A percentile compares a stretch with the other conserved stretches of the same genome.
These are phyloP conservation scores for Lithophane socia DNA, from an alignment of 2,888 invertebrate genomes.

Conservation along the genomic window DNA sequence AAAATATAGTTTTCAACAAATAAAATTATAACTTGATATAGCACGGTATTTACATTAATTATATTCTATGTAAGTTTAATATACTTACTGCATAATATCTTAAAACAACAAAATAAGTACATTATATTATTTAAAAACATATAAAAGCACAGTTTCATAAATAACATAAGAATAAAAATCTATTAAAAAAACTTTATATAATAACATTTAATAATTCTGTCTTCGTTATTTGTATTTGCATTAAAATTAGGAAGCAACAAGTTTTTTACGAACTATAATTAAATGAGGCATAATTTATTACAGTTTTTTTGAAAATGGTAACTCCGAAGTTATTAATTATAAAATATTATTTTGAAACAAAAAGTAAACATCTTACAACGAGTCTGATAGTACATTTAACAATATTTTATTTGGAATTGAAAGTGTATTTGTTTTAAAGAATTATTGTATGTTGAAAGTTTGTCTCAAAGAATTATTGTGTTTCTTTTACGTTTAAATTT, in stretches of 20 bases:
- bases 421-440: no score
- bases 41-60: constrained; percentile 37
- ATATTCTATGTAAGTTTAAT: constrained; percentile 25
- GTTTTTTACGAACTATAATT: background rate
- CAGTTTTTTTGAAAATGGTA: constrained; percentile 28
- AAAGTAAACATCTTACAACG: background rate
- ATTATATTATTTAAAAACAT: background rate
- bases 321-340: background rate
- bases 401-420: no score
- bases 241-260: background rate
- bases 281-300: background rate
- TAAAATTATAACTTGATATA: constrained; percentile 16
- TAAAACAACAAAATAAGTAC: constrained; percentile 30
- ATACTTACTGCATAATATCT: constrained; percentile 5
- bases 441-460: no score
- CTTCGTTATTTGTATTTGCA: background rate
- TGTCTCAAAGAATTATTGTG: no score
- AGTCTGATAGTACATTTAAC: background rate
- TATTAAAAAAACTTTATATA: constrained; percentile 16
- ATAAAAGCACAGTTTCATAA: constrained; percentile 13
- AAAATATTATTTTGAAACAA: no score
- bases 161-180: constrained; percentile 18
- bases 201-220: constrained; percentile 5
- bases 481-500: no score
- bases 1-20: constrained; percentile 53